A percentile compares a stretch with the other conserved stretches of the same genome.
These are phyloP conservation scores for Diadumene lineata DNA, from an alignment of 92 coral and sea anemone genomes.

Conservation along the genomic window DNA sequence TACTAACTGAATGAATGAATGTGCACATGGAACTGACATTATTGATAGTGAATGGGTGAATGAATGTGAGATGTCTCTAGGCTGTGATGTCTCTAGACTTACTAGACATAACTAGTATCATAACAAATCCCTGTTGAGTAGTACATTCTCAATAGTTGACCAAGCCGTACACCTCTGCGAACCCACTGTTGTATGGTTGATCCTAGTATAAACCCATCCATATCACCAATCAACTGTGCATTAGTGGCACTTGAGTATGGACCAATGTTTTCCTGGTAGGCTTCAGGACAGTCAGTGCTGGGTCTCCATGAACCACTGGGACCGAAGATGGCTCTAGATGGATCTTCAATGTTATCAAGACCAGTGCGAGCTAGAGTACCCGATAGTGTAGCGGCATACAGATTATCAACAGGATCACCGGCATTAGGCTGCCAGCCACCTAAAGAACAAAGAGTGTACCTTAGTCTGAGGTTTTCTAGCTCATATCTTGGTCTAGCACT, in stretches of 20 bases:
- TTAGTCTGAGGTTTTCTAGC: too few species aligned
- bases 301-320: slow-evolving; percentile 59
- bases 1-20: too few species aligned
- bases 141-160: slow-evolving; percentile 63
- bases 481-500: too few species aligned
- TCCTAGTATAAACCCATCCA: slow-evolving; percentile 61
- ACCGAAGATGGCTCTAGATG: slow-evolving; percentile 34
- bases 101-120: slow-evolving; percentile 27
- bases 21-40: too few species aligned
- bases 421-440: slow-evolving; percentile 34
- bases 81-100: slow-evolving; percentile 30
- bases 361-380: slow-evolving; percentile 34
- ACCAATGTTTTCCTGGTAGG: slow-evolving; percentile 11
- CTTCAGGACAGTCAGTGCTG: slow-evolving; percentile 30
- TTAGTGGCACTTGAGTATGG: slow-evolving; percentile 28
- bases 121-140: slow-evolving; percentile 53
- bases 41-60: too few species aligned
- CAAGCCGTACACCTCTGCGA: slow-evolving; percentile 56
- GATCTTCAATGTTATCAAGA: slow-evolving; percentile 18
- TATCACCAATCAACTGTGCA: slow-evolving; percentile 56
- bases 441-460: too few species aligned
- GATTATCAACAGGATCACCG: slow-evolving; percentile 55
- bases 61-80: too few species aligned
- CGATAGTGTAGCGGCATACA: slow-evolving; percentile 58
- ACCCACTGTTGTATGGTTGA: slow-evolving; percentile 30